phyloP scores from a whole-genome alignment of 2,113 vertebrate genomes.

The Indri indri region DNA sequence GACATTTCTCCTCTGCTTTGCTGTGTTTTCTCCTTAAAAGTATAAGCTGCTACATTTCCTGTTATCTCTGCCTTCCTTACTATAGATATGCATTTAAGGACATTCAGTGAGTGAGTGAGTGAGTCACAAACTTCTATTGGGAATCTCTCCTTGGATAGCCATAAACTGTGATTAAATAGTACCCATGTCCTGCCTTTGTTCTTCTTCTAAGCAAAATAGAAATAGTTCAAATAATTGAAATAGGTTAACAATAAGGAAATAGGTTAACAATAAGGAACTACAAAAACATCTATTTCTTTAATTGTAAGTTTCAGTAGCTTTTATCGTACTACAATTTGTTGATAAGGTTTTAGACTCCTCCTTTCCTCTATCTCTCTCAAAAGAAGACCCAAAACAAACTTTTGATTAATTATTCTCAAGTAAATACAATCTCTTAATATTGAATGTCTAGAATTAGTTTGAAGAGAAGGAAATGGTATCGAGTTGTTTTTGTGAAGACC shows the following conservation, averaged over 20 bases:
- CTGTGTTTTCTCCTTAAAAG: not conserved
- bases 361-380: not conserved
- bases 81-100: not conserved
- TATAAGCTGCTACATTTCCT: not conserved
- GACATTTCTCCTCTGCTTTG: not conserved
- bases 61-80: constrained; percentile 11
- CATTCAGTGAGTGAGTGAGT: not conserved
- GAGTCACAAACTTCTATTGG: not conserved
- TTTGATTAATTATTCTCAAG: constrained; percentile 23
- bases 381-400: not conserved
- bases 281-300: not conserved
- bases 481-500: not conserved
- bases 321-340: not conserved
- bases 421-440: not conserved
- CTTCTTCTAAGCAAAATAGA: not conserved
- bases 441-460: not conserved
- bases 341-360: not conserved
- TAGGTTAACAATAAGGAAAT: not conserved
- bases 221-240: not conserved
- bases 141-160: not conserved
- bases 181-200: not conserved
- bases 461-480: not conserved
- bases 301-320: not conserved
- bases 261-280: not conserved
- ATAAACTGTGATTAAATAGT: not conserved